These are phyloP conservation scores for Spermophilus dauricus DNA, from an alignment of 2,113 vertebrate species.

Conservation along the genomic window DNA sequence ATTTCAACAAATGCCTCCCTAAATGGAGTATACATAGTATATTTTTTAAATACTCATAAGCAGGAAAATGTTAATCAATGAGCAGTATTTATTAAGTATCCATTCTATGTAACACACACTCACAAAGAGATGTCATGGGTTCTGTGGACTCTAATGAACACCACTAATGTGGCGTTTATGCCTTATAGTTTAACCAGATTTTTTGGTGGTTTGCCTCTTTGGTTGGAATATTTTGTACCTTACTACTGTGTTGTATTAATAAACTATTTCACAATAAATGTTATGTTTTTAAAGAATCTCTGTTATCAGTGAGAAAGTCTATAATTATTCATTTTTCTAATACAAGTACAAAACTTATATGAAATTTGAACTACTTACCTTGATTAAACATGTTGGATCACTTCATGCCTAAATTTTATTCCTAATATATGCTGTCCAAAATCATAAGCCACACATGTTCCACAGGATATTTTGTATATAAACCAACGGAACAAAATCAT, in stretches of 20 bases:
- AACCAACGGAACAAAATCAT: neutral
- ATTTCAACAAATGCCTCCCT: neutral
- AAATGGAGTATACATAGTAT: no score
- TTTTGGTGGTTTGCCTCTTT: neutral
- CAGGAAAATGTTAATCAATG: neutral
- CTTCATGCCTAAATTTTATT: neutral
- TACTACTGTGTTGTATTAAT: neutral
- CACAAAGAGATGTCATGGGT: neutral
- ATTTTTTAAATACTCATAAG: neutral
- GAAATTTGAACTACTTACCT: neutral
- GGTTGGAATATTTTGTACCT: neutral
- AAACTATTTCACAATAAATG: neutral
- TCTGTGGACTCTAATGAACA: neutral
- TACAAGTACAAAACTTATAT: neutral
- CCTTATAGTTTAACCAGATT: neutral
- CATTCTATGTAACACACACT: neutral
- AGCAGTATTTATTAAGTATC: neutral
- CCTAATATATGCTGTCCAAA: neutral
- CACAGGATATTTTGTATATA: neutral
- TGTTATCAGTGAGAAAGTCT: neutral
- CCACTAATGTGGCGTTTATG: neutral
- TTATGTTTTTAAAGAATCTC: neutral
- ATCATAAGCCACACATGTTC: neutral
- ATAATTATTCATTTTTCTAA: neutral
- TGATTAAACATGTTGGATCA: neutral